Evolutionary conservation across 2,797 vertebrate genomes (phyloP).

Genomic region (Zalophus californianus): DNA sequence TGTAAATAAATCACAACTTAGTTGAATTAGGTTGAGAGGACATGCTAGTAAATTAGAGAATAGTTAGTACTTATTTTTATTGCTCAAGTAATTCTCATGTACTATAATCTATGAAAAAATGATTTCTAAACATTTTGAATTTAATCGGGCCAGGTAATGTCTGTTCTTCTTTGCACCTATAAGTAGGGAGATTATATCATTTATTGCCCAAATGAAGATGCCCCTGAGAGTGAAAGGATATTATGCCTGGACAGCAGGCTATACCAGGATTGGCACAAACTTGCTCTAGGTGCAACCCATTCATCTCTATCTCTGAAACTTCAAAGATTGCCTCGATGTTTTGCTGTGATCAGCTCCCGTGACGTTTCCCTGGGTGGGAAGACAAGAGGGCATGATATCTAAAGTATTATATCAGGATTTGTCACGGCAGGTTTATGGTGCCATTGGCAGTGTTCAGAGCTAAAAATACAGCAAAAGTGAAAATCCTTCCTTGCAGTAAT

Average conservation of each 20-base stretch:
- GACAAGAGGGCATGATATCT: background rate
- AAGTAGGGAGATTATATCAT: background rate
- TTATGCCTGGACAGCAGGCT: background rate
- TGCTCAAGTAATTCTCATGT: background rate
- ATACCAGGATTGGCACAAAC: background rate
- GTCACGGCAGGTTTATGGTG: background rate
- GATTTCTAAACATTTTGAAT: slow-evolving; percentile 31
- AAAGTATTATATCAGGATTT: background rate
- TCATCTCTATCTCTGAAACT: background rate
- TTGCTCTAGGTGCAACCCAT: background rate
- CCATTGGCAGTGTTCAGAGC: background rate
- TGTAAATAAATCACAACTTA: background rate
- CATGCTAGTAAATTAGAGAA: background rate
- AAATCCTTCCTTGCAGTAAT: background rate
- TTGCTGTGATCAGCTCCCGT: background rate
- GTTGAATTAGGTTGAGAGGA: background rate
- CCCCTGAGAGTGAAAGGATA: background rate
- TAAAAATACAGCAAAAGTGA: slow-evolving; percentile 30
- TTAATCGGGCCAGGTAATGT: background rate
- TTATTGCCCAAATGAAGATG: background rate
- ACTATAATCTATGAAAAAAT: background rate
- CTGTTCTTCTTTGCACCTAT: background rate
- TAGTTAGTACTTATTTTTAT: background rate
- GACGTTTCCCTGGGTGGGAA: background rate
- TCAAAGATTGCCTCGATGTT: background rate